Conservation (phyloP, 2,797 vertebrate genomes). For the Chrysocyon brachyurus region DNA sequence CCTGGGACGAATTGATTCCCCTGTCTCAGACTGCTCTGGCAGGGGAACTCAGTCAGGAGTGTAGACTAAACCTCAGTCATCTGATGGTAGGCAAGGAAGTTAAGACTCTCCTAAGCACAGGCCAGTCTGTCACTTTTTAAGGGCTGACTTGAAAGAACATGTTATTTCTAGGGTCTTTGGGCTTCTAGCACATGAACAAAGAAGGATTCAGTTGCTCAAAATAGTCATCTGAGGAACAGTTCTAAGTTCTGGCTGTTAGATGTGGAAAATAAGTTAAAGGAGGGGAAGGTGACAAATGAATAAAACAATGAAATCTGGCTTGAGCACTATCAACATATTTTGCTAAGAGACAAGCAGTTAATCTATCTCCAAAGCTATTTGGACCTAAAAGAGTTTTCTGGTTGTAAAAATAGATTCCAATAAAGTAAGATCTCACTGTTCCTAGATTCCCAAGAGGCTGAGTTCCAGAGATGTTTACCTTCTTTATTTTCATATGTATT, state of each 20-base stretch:
- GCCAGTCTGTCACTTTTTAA: neutral
- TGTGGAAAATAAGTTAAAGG: neutral
- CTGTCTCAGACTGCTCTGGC: neutral
- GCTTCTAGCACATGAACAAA: neutral
- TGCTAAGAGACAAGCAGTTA: neutral
- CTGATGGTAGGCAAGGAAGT: neutral
- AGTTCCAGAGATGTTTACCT: neutral
- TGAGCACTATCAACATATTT: neutral
- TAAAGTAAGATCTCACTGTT: neutral
- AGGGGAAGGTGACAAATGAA: neutral
- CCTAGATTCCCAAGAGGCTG: neutral
- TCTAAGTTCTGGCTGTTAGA: neutral
- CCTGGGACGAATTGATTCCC: neutral
- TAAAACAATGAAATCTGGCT: neutral
- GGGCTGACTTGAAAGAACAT: neutral
- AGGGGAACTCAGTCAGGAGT: no score
- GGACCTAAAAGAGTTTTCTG: neutral
- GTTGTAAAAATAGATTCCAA: conserved; percentile 2
- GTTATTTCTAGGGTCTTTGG: neutral
- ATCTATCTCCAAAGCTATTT: neutral
- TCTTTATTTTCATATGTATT: neutral
- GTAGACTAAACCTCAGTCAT: neutral
- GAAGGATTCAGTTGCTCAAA: neutral
- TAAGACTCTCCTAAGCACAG: neutral
- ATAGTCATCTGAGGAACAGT: neutral